Conservation (phyloP, 2,797 vertebrate species). For the Characodon lateralis region DNA sequence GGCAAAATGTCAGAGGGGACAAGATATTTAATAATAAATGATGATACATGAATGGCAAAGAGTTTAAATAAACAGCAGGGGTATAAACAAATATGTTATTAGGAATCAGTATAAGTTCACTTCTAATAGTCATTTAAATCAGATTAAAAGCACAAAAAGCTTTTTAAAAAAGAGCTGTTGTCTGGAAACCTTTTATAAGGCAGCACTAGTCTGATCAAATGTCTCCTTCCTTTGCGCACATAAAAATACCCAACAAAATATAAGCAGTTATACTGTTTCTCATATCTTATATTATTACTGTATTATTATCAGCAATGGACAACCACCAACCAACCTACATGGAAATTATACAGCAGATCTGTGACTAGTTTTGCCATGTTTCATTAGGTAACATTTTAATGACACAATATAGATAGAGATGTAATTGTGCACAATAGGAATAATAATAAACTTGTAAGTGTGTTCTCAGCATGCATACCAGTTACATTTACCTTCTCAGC, state of each 20-base stretch:
- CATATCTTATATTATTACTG: neutral
- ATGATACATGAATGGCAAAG: neutral
- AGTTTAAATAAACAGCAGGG: neutral
- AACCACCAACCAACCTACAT: neutral
- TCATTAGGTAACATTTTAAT: neutral
- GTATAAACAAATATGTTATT: neutral
- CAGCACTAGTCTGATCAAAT: neutral
- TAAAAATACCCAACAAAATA: neutral
- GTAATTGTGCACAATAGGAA: too few relatives aligned
- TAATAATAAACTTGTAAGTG: too few relatives aligned
- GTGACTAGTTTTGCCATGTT: neutral
- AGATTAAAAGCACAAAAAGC: neutral
- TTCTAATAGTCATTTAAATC: neutral
- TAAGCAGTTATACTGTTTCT: neutral
- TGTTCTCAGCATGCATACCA: too few relatives aligned
- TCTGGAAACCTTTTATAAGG: neutral
- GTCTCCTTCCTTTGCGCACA: neutral
- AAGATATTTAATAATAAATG: neutral
- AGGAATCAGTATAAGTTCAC: neutral
- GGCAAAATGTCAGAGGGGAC: constrained; percentile 20
- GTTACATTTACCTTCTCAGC: too few relatives aligned
- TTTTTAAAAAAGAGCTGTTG: too few relatives aligned
- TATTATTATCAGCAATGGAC: neutral
- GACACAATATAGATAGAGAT: neutral
- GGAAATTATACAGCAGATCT: neutral